phyloP scores from a whole-genome alignment of 2,888 invertebrate species.

The Hylaea fasciaria region DNA sequence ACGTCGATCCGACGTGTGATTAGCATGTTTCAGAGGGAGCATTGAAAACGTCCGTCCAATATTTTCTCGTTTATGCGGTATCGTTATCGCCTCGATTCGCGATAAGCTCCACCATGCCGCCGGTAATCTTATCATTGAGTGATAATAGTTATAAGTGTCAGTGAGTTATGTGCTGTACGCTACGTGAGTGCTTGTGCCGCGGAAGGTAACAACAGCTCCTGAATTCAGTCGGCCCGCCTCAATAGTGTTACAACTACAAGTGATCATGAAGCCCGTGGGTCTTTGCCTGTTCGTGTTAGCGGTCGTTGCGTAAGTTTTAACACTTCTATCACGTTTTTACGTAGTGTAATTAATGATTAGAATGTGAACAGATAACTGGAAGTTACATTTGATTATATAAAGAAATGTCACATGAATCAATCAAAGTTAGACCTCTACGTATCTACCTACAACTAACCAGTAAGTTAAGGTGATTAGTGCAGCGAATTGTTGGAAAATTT shows the following conservation, averaged over 20 bases:
- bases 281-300: slow-evolving; percentile 64
- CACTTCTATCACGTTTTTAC: slow-evolving; percentile 28
- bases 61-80: slow-evolving; percentile 70
- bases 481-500: not conserved
- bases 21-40: slow-evolving; percentile 25
- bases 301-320: slow-evolving; percentile 70
- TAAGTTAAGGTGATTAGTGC: not conserved
- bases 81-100: slow-evolving; percentile 79
- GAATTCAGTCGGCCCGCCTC: slow-evolving; percentile 60
- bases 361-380: slow-evolving; percentile 14
- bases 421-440: not conserved
- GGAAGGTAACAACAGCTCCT: slow-evolving; percentile 68
- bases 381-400: slow-evolving; percentile 6
- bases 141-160: slow-evolving; percentile 84
- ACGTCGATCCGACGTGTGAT: slow-evolving; percentile 15
- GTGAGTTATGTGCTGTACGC: slow-evolving; percentile 77
- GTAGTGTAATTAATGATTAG: slow-evolving; percentile 16
- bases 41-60: slow-evolving; percentile 63
- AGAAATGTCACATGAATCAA: slow-evolving; percentile 1
- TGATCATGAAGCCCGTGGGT: slow-evolving; percentile 68
- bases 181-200: slow-evolving; percentile 70
- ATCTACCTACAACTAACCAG: too few species aligned
- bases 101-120: slow-evolving; percentile 79
- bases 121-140: slow-evolving; percentile 81
- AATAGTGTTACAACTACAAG: slow-evolving; percentile 54